Conservation (phyloP, 1,140 invertebrate genomes). For the Meloidogyne exigua region DNA sequence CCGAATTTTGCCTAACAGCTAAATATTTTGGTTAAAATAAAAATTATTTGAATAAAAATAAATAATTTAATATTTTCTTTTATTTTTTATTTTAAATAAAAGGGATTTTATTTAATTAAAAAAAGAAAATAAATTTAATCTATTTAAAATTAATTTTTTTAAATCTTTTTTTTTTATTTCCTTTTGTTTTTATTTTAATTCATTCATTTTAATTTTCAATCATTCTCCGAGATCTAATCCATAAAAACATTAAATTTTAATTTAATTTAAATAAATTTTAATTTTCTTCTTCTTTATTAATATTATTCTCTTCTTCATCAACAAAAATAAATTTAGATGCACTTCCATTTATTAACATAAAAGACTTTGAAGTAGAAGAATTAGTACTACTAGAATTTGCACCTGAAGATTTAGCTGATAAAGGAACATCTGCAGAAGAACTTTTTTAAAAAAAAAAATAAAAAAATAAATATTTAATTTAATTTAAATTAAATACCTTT, state of each 20-base stretch:
- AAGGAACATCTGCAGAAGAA: not conserved
- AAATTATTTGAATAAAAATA: too few species aligned
- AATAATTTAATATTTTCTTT: too few species aligned
- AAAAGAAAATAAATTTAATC: too few species aligned
- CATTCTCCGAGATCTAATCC: not conserved
- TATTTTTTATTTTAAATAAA: too few species aligned
- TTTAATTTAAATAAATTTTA: not conserved
- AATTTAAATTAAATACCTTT: not conserved
- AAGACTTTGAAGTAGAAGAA: not conserved
- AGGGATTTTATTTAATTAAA: too few species aligned
- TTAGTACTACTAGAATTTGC: not conserved
- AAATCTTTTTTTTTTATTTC: too few species aligned
- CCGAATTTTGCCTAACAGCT: not conserved
- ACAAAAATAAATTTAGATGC: slow-evolving; percentile 21
- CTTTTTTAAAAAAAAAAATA: not conserved
- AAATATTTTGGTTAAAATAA: not conserved
- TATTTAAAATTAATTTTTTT: too few species aligned
- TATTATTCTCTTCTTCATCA: slow-evolving; percentile 12
- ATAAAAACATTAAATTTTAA: not conserved
- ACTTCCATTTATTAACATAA: not conserved
- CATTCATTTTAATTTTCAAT: not conserved
- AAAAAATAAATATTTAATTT: not conserved
- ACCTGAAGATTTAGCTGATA: slow-evolving; percentile 6
- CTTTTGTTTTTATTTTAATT: too few species aligned
- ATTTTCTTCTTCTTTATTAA: not conserved